phyloP scores from a whole-genome alignment of 2,888 invertebrate species.

The Meandrusa payeni region DNA sequence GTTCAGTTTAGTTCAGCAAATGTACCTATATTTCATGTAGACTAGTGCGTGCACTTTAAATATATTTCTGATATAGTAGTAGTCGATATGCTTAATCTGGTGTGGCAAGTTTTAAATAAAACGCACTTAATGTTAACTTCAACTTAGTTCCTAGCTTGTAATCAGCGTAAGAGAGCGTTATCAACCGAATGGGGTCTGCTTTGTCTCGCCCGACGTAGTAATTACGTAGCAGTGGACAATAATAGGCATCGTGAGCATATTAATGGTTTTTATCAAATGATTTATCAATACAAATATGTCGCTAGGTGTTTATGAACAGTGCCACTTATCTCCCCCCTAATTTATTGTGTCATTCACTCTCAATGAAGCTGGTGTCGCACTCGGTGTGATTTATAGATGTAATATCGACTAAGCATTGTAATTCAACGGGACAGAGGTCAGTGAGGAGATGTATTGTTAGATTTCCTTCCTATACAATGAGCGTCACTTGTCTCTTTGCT shows the following conservation, averaged over 20 bases:
- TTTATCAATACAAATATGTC: constrained; percentile 25
- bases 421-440: constrained; percentile 8
- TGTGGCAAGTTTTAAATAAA: too few species aligned
- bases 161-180: background rate
- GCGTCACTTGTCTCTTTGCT: too few species aligned
- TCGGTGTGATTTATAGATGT: constrained; percentile 12
- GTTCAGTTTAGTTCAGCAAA: too few species aligned
- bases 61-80: too few species aligned
- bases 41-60: too few species aligned
- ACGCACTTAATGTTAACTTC: too few species aligned
- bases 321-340: constrained; percentile 27
- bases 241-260: constrained; percentile 16
- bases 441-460: constrained; percentile 4
- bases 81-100: too few species aligned
- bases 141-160: too few species aligned
- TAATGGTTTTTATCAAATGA: constrained; percentile 24
- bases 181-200: constrained; percentile 1
- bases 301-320: constrained; percentile 14
- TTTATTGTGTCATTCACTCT: constrained; percentile 31
- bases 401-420: constrained; percentile 9
- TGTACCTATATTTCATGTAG: too few species aligned
- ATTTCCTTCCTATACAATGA: too few species aligned
- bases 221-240: constrained; percentile 13
- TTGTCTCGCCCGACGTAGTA: background rate
- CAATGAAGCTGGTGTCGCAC: constrained; percentile 9